Percentiles rank a stretch among this genome's conserved stretches.
Evolutionary conservation across 2,113 vertebrate species (phyloP).

Genomic region (Nicator chloris): DNA sequence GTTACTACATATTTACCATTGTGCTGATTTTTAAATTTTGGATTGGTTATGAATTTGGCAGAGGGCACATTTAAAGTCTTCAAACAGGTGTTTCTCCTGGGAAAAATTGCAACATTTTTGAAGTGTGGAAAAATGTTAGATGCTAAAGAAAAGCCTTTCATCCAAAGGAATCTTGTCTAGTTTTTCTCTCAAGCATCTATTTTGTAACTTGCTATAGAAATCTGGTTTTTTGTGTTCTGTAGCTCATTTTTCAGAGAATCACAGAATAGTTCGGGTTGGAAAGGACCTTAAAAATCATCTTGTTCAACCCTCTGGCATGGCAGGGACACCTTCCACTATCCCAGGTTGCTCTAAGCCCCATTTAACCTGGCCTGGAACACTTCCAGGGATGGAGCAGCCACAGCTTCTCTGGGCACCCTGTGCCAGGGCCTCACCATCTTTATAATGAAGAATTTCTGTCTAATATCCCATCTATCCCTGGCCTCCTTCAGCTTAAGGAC

Average conservation of each 20-base stretch:
- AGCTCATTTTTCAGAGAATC: not conserved
- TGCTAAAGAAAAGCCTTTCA: not conserved
- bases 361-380: not conserved
- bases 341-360: not conserved
- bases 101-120: not conserved
- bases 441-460: not conserved
- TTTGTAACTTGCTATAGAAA: not conserved
- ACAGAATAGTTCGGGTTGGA: not conserved
- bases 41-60: not conserved
- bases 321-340: not conserved
- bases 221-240: not conserved
- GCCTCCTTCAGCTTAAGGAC: not conserved
- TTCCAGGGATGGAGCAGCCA: not conserved
- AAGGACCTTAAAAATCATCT: not conserved
- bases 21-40: not conserved
- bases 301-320: rapidly evolving
- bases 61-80: not conserved
- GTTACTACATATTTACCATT: not conserved
- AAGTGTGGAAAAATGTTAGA: not conserved
- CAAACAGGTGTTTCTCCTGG: not conserved
- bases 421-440: not conserved
- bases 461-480: not conserved
- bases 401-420: not conserved
- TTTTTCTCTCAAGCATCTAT: not conserved
- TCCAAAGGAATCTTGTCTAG: not conserved